Evolutionary conservation across 1,140 invertebrate genomes (phyloP).

Genomic region (Ectropis grisescens): DNA sequence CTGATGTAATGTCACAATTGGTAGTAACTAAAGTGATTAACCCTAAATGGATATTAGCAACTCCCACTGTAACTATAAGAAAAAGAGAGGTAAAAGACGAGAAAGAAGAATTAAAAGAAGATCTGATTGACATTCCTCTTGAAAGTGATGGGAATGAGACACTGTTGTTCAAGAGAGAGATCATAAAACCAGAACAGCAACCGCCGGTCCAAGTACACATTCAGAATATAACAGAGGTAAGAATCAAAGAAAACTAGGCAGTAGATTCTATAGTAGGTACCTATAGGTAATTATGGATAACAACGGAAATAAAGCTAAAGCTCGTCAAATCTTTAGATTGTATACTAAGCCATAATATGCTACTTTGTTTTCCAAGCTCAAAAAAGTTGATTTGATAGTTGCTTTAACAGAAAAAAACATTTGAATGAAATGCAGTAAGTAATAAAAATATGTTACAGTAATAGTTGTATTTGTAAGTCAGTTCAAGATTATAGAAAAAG

Average conservation of each 20-base stretch:
- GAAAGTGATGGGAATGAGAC: conserved; percentile 50
- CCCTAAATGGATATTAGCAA: conserved; percentile 47
- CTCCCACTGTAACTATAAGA: conserved; percentile 33
- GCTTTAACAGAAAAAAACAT: too few species aligned
- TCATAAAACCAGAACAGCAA: conserved; percentile 57
- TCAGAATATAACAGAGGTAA: conserved; percentile 67
- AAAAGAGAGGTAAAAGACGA: conserved; percentile 38
- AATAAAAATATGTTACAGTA: too few species aligned
- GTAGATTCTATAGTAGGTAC: background rate
- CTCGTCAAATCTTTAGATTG: too few species aligned
- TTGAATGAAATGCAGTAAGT: too few species aligned
- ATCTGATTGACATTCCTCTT: conserved; percentile 47
- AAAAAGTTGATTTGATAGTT: too few species aligned
- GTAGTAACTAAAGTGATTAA: conserved; percentile 33
- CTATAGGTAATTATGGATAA: background rate
- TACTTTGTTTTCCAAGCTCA: too few species aligned
- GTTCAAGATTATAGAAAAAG: too few species aligned
- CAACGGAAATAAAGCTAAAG: background rate
- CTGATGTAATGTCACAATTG: conserved; percentile 18
- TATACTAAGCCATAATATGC: too few species aligned
- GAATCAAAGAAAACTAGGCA: too few species aligned
- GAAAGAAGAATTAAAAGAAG: conserved; percentile 30
- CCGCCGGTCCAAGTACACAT: conserved; percentile 64
- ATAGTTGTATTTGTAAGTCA: too few species aligned
- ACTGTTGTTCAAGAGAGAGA: conserved; percentile 55